A percentile compares a stretch with the other conserved stretches of the same genome.
These are phyloP conservation scores for Leptopilina boulardi DNA, from an alignment of 1,140 invertebrate species.

Conservation along the genomic window DNA sequence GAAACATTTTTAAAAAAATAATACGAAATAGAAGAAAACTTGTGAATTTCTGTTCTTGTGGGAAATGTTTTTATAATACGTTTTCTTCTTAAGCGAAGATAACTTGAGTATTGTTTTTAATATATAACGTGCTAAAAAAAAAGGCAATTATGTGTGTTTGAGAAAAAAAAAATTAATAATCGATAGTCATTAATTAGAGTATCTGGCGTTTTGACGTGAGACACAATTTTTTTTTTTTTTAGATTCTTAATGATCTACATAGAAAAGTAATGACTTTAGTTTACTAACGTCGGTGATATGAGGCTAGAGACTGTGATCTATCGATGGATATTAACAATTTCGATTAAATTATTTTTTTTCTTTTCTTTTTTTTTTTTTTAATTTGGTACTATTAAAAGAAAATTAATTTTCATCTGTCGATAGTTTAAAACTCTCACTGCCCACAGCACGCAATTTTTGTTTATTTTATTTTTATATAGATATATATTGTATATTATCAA, in stretches of 20 bases:
- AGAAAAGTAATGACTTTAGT: constrained; percentile 8
- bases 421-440: constrained; percentile 1
- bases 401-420: neutral
- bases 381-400: constrained; percentile 11
- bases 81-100: neutral
- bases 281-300: constrained; percentile 18
- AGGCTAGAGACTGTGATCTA: constrained; percentile 26
- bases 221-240: constrained; percentile 11
- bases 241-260: neutral
- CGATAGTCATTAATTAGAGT: constrained; percentile 5
- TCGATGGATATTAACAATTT: constrained; percentile 11
- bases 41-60: constrained; percentile 18
- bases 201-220: constrained; percentile 18
- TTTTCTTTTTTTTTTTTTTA: neutral
- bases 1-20: neutral
- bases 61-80: constrained; percentile 42
- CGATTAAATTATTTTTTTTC: neutral
- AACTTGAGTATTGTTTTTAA: constrained; percentile 14
- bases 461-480: constrained; percentile 32
- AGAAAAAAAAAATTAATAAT: neutral
- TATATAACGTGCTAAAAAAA: neutral
- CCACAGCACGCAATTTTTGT: constrained; percentile 27
- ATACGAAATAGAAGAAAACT: neutral
- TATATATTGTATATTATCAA: constrained; percentile 25
- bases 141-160: neutral